Evolutionary conservation across 2,888 invertebrate genomes (phyloP).

Genomic region (Spodoptera littoralis): DNA sequence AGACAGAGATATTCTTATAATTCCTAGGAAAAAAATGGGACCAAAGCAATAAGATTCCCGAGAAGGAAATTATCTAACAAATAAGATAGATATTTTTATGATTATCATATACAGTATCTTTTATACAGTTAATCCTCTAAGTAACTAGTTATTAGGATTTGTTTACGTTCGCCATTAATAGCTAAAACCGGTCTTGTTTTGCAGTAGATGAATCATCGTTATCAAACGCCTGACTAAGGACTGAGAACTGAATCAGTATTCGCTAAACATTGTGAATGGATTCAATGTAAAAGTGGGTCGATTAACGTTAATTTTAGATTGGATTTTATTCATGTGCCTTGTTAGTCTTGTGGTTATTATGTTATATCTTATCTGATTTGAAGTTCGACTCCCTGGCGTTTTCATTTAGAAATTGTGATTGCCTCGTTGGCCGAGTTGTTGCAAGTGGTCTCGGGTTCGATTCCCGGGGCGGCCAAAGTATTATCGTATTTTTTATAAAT

Average conservation of each 20-base stretch:
- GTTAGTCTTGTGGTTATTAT: no score
- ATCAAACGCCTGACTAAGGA: slow-evolving; percentile 21
- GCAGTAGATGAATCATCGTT: slow-evolving; percentile 27
- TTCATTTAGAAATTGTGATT: no score
- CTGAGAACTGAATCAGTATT: slow-evolving; percentile 28
- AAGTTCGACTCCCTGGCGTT: no score
- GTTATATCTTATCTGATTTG: no score
- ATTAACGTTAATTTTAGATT: slow-evolving; percentile 25
- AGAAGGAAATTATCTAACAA: slow-evolving; percentile 1
- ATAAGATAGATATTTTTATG: background rate
- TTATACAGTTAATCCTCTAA: background rate
- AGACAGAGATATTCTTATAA: background rate
- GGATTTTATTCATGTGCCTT: no score
- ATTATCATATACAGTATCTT: background rate
- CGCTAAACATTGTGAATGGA: slow-evolving; percentile 16
- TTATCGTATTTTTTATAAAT: no score
- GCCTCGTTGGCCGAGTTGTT: no score
- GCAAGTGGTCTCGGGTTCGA: no score
- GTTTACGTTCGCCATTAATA: slow-evolving; percentile 1
- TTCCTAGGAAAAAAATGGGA: slow-evolving; percentile 1
- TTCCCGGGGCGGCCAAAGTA: no score
- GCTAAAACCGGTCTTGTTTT: slow-evolving; percentile 2
- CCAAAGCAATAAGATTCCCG: background rate
- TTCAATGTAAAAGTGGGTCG: slow-evolving; percentile 14
- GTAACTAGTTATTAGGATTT: slow-evolving; percentile 4